Percentiles rank a stretch among this genome's conserved stretches.
These are phyloP conservation scores for Harpagoxenus sublaevis DNA, from an alignment of 2,888 invertebrate species.

Conservation along the genomic window DNA sequence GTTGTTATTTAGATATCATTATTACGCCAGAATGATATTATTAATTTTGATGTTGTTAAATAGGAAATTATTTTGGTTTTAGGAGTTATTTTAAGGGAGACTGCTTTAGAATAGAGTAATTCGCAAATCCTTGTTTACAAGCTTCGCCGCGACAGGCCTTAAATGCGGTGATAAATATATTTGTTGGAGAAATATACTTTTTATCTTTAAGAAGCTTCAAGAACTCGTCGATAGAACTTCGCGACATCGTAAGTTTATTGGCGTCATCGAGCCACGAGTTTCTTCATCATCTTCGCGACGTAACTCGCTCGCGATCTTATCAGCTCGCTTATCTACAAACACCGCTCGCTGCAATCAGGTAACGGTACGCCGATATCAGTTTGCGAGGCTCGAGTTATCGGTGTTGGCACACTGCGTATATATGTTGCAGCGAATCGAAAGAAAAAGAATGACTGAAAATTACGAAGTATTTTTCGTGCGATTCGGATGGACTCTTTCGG, in stretches of 20 bases:
- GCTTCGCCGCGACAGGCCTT: not conserved
- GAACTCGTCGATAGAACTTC: not conserved
- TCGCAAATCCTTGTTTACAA: not conserved
- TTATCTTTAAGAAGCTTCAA: not conserved
- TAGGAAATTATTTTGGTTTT: not conserved
- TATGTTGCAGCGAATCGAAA: not conserved
- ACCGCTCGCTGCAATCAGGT: slow-evolving; percentile 59
- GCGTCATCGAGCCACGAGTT: slow-evolving; percentile 15
- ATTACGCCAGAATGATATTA: not conserved
- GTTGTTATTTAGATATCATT: slow-evolving; percentile 4
- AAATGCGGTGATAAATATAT: not conserved
- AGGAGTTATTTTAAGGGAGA: not conserved
- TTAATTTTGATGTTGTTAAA: not conserved
- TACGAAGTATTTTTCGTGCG: slow-evolving; percentile 21
- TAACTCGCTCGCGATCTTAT: slow-evolving; percentile 68
- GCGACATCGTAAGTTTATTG: slow-evolving; percentile 18
- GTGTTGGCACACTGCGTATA: slow-evolving; percentile 44
- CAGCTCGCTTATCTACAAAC: slow-evolving; percentile 67
- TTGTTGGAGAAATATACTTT: not conserved
- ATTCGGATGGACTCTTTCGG: not conserved
- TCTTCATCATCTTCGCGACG: slow-evolving; percentile 60
- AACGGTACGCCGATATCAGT: slow-evolving; percentile 68
- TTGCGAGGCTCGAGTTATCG: slow-evolving; percentile 60
- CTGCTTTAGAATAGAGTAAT: not conserved
- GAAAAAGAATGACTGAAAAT: slow-evolving; percentile 19